These are phyloP conservation scores for Ornithorhynchus anatinus DNA, from an alignment of 2,113 vertebrate genomes.

Conservation along the genomic window DNA sequence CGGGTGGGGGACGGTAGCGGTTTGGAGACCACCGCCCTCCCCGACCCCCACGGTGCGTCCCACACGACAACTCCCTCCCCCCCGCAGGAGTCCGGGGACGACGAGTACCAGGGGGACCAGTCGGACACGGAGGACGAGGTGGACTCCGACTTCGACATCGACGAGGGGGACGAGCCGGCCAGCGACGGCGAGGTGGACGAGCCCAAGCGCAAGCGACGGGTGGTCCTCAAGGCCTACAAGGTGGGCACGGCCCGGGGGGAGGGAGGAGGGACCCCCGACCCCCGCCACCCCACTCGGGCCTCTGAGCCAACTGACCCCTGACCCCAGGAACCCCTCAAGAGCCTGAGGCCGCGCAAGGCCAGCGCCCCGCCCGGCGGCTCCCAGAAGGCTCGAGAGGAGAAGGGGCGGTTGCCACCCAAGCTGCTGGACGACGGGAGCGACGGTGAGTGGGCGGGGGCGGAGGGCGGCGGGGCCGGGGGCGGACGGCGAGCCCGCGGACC, in stretches of 20 bases:
- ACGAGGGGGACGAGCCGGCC: slow-evolving; percentile 91
- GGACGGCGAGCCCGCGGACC: not conserved
- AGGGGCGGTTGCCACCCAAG: slow-evolving; percentile 72
- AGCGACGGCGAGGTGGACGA: slow-evolving; percentile 92
- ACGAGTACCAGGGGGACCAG: slow-evolving; percentile 92
- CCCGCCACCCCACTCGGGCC: not conserved
- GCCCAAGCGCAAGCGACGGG: slow-evolving; percentile 84
- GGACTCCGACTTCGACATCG: slow-evolving; percentile 95
- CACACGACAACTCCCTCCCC: too few species aligned
- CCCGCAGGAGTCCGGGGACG: slow-evolving; percentile 90
- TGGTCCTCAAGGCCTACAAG: slow-evolving; percentile 94
- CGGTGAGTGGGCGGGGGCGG: slow-evolving; percentile 70
- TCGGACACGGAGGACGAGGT: slow-evolving; percentile 96
- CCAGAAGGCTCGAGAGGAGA: slow-evolving; percentile 80
- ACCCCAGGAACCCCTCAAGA: slow-evolving; percentile 87
- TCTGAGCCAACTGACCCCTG: not conserved
- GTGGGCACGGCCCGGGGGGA: slow-evolving; percentile 47
- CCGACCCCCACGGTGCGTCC: too few species aligned
- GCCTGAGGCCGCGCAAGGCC: slow-evolving; percentile 81
- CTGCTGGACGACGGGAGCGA: slow-evolving; percentile 83
- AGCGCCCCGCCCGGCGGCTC: slow-evolving; percentile 69
- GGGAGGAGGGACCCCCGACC: not conserved
- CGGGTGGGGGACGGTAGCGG: not conserved
- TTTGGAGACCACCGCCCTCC: not conserved
- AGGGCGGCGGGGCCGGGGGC: not conserved